A percentile compares a stretch with the other conserved stretches of the same genome.
Evolutionary conservation across 2,888 invertebrate genomes (phyloP).

Genomic region (Nematopogon swammerdamellus): DNA sequence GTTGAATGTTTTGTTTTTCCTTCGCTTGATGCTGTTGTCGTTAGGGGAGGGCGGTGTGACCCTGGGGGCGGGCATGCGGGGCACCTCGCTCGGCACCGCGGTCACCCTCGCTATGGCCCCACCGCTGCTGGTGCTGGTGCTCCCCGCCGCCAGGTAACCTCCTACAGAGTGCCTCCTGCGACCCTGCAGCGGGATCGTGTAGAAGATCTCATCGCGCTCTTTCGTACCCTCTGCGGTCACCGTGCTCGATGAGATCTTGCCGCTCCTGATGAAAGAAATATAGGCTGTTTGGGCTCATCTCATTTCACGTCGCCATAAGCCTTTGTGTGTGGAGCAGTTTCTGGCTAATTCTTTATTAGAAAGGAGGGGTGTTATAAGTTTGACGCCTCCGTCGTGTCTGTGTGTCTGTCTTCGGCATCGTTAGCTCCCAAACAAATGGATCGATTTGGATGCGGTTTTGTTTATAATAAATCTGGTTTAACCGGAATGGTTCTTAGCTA

Average conservation of each 20-base stretch:
- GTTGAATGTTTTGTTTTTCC: conserved; percentile 38
- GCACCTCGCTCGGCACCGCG: conserved; percentile 50
- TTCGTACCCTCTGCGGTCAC: conserved; percentile 34
- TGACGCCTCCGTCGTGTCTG: too few relatives aligned
- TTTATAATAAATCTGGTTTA: too few relatives aligned
- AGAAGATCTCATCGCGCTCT: conserved; percentile 61
- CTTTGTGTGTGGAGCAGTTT: too few relatives aligned
- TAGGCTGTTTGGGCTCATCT: too few relatives aligned
- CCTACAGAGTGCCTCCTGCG: conserved; percentile 65
- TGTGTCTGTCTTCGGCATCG: too few relatives aligned
- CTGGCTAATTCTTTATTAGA: too few relatives aligned
- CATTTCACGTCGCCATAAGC: too few relatives aligned
- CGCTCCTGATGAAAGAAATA: conserved; percentile 28
- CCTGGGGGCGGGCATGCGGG: conserved; percentile 50
- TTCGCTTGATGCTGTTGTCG: conserved; percentile 37
- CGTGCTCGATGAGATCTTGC: conserved; percentile 38
- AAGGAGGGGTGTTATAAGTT: too few relatives aligned
- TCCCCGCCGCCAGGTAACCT: conserved; percentile 55
- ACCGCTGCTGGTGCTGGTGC: conserved; percentile 23
- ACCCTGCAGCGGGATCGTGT: conserved; percentile 49
- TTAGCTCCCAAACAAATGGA: too few relatives aligned
- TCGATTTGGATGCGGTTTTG: too few relatives aligned
- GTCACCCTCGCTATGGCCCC: conserved; percentile 38
- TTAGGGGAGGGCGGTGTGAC: conserved; percentile 24
- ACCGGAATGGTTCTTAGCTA: too few relatives aligned